phyloP scores from a whole-genome alignment of 2,888 invertebrate species.

The Synanthedon vespiformis region DNA sequence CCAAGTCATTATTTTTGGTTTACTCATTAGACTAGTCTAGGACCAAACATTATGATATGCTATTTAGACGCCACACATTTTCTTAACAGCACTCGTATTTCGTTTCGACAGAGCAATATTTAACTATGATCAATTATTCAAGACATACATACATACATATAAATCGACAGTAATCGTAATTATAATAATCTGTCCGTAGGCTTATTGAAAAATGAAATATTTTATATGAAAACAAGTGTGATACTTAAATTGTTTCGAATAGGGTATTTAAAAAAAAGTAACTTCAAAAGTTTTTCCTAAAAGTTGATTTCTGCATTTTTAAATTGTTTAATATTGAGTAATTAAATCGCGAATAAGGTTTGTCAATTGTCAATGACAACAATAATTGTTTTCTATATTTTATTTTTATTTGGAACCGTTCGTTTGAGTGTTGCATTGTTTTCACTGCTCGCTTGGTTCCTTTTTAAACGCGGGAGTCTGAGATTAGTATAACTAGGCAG shows the following conservation, averaged over 20 bases:
- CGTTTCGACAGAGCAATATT: background rate
- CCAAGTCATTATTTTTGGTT: constrained; percentile 50
- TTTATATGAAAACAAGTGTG: constrained; percentile 47
- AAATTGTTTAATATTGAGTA: constrained; percentile 37
- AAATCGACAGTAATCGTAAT: constrained; percentile 3
- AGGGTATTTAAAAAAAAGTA: constrained; percentile 48
- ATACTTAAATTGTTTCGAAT: constrained; percentile 40
- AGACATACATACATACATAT: background rate
- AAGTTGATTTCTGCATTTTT: constrained; percentile 59
- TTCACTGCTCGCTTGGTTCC: constrained; percentile 25
- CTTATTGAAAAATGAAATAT: constrained; percentile 3
- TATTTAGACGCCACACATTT: background rate
- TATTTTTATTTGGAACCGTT: background rate
- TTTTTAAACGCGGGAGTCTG: constrained; percentile 29
- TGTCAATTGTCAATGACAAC: background rate
- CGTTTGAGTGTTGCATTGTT: constrained; percentile 1
- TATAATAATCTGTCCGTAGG: constrained; percentile 17
- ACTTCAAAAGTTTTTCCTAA: constrained; percentile 66
- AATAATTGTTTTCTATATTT: background rate
- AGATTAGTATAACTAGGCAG: constrained; percentile 14
- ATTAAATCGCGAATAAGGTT: no score
- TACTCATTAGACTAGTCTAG: constrained; percentile 61
- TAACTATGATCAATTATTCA: background rate
- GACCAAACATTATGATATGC: constrained; percentile 35
- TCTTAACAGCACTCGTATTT: background rate